Base-by-base conservation (phyloP, 2,888 invertebrate species). In the Pterostichus niger region DNA sequence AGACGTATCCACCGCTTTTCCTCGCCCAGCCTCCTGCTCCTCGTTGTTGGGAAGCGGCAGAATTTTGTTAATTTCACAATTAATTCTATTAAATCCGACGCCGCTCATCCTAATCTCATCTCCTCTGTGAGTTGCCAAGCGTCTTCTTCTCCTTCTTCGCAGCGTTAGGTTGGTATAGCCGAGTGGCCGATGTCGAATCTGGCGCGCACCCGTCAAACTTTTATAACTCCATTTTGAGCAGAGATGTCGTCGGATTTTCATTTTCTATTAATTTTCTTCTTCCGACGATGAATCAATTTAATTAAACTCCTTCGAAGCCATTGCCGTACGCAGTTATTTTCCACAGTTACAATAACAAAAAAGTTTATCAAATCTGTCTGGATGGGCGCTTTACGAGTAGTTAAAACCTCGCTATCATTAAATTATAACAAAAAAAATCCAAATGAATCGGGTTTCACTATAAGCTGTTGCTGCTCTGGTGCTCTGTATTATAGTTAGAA, bases 151-250 rank as follows among this genome's bases (percentile, higher is more conserved):
- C 13, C 17, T 35, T 13, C 71, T 49, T 49, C 6, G 33, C 73
- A 1, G 17, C 3, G 40, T 9, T 6, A 40, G 7, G 40, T 40
- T 40, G 9, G 40, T 40, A 40, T 40, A 3, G 40, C 40, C 40
- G 6, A 6, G 40, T 40, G 40, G 15, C 56, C 17, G 71, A 71
- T 44, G 71, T 44, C 80, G 52, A 80, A 80, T 44, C 44, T 44
- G 11, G 64, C n/a, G 15, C 61, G 10, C 24, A 44, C 40, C 86
- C 87, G 87, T 87, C 87, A 87, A 87, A 87, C 86, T 87, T 87
- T 87, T 86, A 86, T 86, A 87, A 87, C 86, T 87, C 85, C 85
- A 87, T 87, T 86, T 86, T 83, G 85, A 86, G 86, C 85, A 85
- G 85, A 84, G 82, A 82, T 83, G 85, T 85, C 85, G 85, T 83